phyloP scores from a whole-genome alignment of 2,888 invertebrate species.

The Tiliacea citrago region DNA sequence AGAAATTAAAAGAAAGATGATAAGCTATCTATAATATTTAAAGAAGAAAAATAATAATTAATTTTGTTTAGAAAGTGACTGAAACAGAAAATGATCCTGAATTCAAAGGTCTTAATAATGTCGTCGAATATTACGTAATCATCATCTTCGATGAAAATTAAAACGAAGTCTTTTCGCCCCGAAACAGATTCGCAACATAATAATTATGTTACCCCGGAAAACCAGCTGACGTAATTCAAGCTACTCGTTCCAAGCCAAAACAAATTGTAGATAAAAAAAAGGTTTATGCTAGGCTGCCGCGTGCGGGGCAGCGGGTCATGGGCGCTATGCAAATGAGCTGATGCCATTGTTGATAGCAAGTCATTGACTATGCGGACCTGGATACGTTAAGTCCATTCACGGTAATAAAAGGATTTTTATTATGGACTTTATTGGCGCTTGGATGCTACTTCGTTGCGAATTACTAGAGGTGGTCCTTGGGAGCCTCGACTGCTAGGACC shows the following conservation, averaged over 20 bases:
- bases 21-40: neutral
- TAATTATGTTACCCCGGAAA: slow-evolving; percentile 31
- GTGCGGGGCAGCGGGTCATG: slow-evolving; percentile 85
- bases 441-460: slow-evolving; percentile 19
- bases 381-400: slow-evolving; percentile 58
- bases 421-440: slow-evolving; percentile 36
- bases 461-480: slow-evolving; percentile 6
- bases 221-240: slow-evolving; percentile 61
- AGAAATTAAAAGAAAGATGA: slow-evolving; percentile 18
- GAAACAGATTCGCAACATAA: slow-evolving; percentile 50
- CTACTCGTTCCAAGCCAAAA: slow-evolving; percentile 58
- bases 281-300: slow-evolving; percentile 77
- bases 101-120: neutral
- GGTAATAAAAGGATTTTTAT: slow-evolving; percentile 55
- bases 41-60: neutral
- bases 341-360: slow-evolving; percentile 79
- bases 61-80: neutral
- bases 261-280: slow-evolving; percentile 68
- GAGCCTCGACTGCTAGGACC: neutral
- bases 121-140: neutral
- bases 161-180: slow-evolving; percentile 12
- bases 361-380: slow-evolving; percentile 69
- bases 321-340: slow-evolving; percentile 84
- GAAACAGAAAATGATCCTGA: neutral
- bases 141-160: neutral